Evolutionary conservation across 2,888 invertebrate species (phyloP), one percentile per base, ranked within the genome.

Genomic region (Hylaea fasciaria): DNA sequence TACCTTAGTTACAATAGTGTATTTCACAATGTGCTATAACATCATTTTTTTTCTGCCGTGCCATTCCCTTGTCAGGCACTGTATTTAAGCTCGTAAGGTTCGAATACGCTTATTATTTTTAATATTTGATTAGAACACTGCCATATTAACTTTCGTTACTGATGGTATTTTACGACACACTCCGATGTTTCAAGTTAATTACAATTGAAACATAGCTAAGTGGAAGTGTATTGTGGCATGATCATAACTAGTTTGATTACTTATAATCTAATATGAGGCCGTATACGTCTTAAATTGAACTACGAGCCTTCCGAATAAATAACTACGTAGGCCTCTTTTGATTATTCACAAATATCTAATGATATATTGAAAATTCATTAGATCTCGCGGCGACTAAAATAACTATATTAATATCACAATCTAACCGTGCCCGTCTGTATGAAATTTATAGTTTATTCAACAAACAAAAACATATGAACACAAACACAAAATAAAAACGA

Each of bases 71-170:
- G 46, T 35, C 49, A 40, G 9, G 50, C 49, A 46, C 37, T 37
- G 17, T 44, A 41, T 14, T 29, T 63, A 51, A 22, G 43, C 32
- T 54, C n/a, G n/a, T 68, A 66, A 66, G 66, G 55, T 66, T 56
- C 54, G 46, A 47, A 65, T 89, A 91, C 91, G 91, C 91, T 91
- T 91, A 91, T 87, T 90, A 90, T 80, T 80, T 87, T 82, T 82
- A 80, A 79, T 74, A 76, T 77, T 77, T 73, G 78, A 78, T 76
- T 80, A 82, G 75, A 74, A 75, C 78, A 87, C 89, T 88, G 89
- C 90, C 89, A 89, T 89, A 89, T 79, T 74, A 71, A 70, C 63
- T 57, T 71, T 75, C 35, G 52, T 62, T 43, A 47, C 43, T 39
- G 32, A 48, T 9, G 14, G 55, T 53, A 51, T 49, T 59, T 62